phyloP scores from a whole-genome alignment of 2,888 invertebrate genomes.

The Galeopsomyia nigrocyanea region DNA sequence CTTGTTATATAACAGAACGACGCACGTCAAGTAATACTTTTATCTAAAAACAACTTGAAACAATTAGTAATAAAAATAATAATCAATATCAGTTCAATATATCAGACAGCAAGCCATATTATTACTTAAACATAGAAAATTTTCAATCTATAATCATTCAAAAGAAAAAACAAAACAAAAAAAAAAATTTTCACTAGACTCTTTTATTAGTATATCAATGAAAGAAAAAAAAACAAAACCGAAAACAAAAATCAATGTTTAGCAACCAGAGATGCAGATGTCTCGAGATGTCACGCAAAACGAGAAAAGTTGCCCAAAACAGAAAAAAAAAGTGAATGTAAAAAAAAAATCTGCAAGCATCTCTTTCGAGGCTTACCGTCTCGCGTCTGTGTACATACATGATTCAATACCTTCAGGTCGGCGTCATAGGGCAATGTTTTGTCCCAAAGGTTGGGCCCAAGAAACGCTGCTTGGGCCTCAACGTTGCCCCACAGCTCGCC shows the following conservation, averaged over 20 bases:
- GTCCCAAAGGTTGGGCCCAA: conserved; percentile 97
- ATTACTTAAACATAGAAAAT: not conserved
- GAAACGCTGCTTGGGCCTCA: conserved; percentile 95
- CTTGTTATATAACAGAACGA: no score
- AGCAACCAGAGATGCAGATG: conserved; percentile 26
- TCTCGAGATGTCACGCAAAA: conserved; percentile 25
- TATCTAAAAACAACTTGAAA: no score
- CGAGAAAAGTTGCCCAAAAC: conserved; percentile 18
- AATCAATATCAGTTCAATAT: no score
- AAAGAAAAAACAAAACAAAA: not conserved
- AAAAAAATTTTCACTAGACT: not conserved
- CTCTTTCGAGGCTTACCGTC: conserved; percentile 64
- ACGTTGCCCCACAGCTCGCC: conserved; percentile 87
- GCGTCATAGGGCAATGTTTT: conserved; percentile 92
- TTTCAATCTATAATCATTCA: not conserved
- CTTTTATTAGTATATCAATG: conserved; percentile 12
- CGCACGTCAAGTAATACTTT: no score
- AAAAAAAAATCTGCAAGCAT: conserved; percentile 39
- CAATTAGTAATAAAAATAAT: no score
- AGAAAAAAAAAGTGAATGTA: conserved; percentile 1
- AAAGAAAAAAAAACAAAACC: conserved; percentile 6
- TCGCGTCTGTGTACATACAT: conserved; percentile 68
- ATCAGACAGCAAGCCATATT: no score
- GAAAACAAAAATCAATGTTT: not conserved
- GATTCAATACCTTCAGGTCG: conserved; percentile 89